These are phyloP conservation scores for Dicentrarchus labrax DNA, from an alignment of 2,113 vertebrate species.

Conservation along the genomic window DNA sequence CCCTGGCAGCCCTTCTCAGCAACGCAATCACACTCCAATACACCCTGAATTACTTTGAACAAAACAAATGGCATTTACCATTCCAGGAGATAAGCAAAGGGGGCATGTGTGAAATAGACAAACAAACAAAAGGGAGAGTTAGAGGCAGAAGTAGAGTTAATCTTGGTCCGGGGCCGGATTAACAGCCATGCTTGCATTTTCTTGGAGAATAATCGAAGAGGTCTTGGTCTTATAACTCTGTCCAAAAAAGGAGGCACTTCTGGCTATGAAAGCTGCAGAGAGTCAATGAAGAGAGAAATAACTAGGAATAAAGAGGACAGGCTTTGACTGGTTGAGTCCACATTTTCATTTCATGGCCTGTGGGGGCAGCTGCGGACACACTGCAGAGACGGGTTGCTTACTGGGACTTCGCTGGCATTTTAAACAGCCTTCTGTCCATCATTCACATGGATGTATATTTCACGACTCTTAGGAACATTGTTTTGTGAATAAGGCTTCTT, in stretches of 20 bases:
- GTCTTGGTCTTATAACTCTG: slow-evolving; percentile 60
- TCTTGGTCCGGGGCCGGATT: slow-evolving; percentile 75
- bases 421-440: slow-evolving; percentile 7
- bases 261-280: slow-evolving; percentile 64
- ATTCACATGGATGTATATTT: slow-evolving; percentile 7
- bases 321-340: slow-evolving; percentile 68
- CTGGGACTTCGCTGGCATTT: not conserved
- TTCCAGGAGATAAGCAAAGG: slow-evolving; percentile 77
- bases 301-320: slow-evolving; percentile 54
- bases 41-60: slow-evolving; percentile 77
- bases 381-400: slow-evolving; percentile 15
- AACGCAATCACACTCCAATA: slow-evolving; percentile 76
- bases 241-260: slow-evolving; percentile 57
- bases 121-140: slow-evolving; percentile 76
- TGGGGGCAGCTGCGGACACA: slow-evolving; percentile 50
- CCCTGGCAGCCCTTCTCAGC: slow-evolving; percentile 66
- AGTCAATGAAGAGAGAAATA: slow-evolving; percentile 75
- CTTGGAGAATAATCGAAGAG: slow-evolving; percentile 68
- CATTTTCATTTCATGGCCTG: slow-evolving; percentile 71
- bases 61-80: slow-evolving; percentile 81
- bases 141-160: slow-evolving; percentile 70
- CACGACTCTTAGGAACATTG: not conserved
- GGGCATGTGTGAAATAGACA: slow-evolving; percentile 81
- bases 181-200: slow-evolving; percentile 64
- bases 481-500: slow-evolving; percentile 14